Conservation (phyloP, 2,888 invertebrate species). For the Xestia ashworthii region DNA sequence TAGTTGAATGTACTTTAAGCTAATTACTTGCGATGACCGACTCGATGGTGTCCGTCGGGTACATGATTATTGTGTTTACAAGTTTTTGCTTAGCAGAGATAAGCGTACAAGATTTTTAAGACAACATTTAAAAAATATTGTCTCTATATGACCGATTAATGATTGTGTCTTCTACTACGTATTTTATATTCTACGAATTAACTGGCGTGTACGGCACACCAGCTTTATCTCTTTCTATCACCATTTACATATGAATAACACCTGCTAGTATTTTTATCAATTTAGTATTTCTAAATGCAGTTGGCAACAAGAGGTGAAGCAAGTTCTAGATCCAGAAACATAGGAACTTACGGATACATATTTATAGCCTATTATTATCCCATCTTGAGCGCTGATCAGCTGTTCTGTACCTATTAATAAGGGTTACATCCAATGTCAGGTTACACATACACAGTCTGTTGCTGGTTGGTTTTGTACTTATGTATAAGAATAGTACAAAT, state of each 20-base stretch:
- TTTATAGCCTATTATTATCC: neutral
- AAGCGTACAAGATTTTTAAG: no score
- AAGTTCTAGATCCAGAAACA: neutral
- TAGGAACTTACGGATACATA: neutral
- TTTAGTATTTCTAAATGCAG: neutral
- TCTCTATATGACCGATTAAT: no score
- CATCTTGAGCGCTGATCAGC: conserved; percentile 27
- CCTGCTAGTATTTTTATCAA: conserved; percentile 25
- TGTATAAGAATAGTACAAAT: no score
- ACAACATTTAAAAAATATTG: no score
- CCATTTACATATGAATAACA: neutral
- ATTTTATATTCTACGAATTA: neutral
- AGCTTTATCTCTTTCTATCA: no score
- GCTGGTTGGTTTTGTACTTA: no score
- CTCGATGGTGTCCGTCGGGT: no score
- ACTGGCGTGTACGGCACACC: neutral
- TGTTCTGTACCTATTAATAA: conserved; percentile 31
- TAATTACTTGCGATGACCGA: no score
- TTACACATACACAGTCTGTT: no score
- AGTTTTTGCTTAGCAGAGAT: no score
- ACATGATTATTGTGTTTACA: no score
- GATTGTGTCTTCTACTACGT: no score
- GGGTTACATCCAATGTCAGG: neutral
- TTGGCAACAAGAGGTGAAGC: neutral
- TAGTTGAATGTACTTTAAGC: neutral